These are phyloP conservation scores for Pollicipes pollicipes DNA, from an alignment of 1,140 invertebrate genomes.

Conservation along the genomic window DNA sequence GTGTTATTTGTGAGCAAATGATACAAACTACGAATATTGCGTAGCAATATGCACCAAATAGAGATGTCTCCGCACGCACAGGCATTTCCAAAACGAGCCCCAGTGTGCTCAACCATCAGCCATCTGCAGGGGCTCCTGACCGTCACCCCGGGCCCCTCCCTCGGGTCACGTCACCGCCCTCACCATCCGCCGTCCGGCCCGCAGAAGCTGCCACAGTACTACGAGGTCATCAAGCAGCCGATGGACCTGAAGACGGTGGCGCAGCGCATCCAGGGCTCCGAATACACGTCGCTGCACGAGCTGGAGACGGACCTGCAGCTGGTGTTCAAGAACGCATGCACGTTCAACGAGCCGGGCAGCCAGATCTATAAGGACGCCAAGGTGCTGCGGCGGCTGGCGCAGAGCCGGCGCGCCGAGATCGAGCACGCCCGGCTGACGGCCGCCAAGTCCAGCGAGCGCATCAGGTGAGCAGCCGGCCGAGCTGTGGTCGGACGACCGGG, in stretches of 20 bases:
- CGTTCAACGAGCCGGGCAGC: slow-evolving; percentile 90
- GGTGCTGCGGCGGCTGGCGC: slow-evolving; percentile 57
- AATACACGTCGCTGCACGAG: slow-evolving; percentile 53
- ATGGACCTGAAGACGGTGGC: slow-evolving; percentile 90
- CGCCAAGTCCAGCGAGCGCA: not conserved
- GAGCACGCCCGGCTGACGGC: slow-evolving; percentile 1
- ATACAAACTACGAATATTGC: too few species aligned
- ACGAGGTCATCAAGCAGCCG: slow-evolving; percentile 82
- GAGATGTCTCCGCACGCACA: too few species aligned
- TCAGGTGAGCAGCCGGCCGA: slow-evolving; percentile 6
- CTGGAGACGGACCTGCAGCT: slow-evolving; percentile 78
- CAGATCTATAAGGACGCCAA: slow-evolving; percentile 93
- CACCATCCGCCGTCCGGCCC: slow-evolving; percentile 9
- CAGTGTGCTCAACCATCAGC: too few species aligned
- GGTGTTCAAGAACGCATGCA: slow-evolving; percentile 88
- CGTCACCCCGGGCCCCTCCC: too few species aligned
- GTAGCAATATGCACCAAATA: too few species aligned
- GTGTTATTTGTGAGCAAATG: too few species aligned
- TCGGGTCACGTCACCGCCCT: too few species aligned
- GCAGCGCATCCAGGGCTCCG: slow-evolving; percentile 66
- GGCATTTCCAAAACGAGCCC: too few species aligned
- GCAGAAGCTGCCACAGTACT: slow-evolving; percentile 87
- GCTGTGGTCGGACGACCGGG: too few species aligned
- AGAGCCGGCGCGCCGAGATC: slow-evolving; percentile 14
- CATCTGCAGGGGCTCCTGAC: too few species aligned